phyloP scores from a whole-genome alignment of 2,797 vertebrate species.

The Geotrypetes seraphini region DNA sequence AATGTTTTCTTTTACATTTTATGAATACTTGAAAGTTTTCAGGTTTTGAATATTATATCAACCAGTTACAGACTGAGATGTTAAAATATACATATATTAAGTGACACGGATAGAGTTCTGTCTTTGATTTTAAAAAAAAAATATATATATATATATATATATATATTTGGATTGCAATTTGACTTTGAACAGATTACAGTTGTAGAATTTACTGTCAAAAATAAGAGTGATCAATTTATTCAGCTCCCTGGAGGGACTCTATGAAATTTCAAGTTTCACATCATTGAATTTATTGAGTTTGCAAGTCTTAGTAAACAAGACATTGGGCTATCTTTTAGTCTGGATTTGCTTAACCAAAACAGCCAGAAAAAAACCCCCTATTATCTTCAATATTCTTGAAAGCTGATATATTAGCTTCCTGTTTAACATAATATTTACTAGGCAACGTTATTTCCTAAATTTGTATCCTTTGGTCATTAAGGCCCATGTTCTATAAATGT shows the following conservation, averaged over 20 bases:
- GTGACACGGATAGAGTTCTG: not conserved
- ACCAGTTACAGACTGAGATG: conserved; percentile 27
- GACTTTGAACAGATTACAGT: conserved; percentile 13
- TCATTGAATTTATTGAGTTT: conserved; percentile 17
- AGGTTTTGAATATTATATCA: conserved; percentile 32
- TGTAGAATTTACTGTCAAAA: conserved; percentile 24
- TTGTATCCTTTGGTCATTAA: conserved; percentile 26
- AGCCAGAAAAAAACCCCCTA: not conserved
- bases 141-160: too few relatives aligned
- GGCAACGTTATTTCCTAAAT: conserved; percentile 13
- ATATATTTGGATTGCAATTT: conserved; percentile 29
- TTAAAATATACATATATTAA: conserved; percentile 10
- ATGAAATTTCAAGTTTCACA: conserved; percentile 22
- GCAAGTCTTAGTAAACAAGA: conserved; percentile 12
- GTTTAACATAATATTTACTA: conserved; percentile 6
- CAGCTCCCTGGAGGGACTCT: conserved; percentile 13
- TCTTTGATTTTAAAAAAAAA: too few relatives aligned
- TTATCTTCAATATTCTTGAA: not conserved
- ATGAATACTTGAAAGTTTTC: conserved; percentile 43
- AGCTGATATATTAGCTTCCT: not conserved
- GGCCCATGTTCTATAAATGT: too few relatives aligned
- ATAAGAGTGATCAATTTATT: conserved; percentile 17
- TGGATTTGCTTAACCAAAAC: not conserved
- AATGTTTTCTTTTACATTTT: conserved; percentile 40
- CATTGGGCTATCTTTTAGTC: not conserved